Evolutionary conservation across 2,113 vertebrate species (phyloP).

Genomic region (Pelodiscus sinensis): DNA sequence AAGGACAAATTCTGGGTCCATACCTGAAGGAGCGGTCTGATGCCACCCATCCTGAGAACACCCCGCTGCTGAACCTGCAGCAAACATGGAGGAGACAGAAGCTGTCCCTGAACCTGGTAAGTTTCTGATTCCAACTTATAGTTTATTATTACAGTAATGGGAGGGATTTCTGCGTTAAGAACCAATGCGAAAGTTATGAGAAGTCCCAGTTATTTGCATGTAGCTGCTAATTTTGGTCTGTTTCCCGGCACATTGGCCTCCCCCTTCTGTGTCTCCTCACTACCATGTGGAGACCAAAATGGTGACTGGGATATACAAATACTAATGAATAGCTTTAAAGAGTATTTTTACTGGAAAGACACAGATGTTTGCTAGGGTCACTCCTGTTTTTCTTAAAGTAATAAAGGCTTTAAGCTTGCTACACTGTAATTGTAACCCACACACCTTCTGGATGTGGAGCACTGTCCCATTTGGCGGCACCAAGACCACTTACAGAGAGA

Average conservation of each 20-base stretch:
- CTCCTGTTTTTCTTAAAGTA: background rate
- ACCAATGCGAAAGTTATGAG: background rate
- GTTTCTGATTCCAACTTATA: background rate
- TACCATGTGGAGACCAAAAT: background rate
- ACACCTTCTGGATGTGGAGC: too few species aligned
- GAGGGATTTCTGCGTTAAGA: background rate
- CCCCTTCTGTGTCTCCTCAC: background rate
- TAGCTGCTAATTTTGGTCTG: background rate
- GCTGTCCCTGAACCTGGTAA: background rate
- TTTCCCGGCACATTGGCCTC: background rate
- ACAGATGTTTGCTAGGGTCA: background rate
- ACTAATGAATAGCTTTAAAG: background rate
- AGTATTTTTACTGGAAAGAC: background rate
- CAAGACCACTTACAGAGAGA: too few species aligned
- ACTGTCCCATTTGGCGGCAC: too few species aligned
- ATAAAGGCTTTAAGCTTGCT: background rate
- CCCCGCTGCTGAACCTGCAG: background rate
- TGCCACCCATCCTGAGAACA: background rate
- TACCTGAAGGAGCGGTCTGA: background rate
- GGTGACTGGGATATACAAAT: background rate
- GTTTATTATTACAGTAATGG: background rate
- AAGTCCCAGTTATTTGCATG: background rate
- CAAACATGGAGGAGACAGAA: background rate
- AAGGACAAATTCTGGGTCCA: background rate
- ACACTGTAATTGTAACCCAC: background rate